Conservation (phyloP, 2,797 vertebrate genomes). For the Lateolabrax maculatus region DNA sequence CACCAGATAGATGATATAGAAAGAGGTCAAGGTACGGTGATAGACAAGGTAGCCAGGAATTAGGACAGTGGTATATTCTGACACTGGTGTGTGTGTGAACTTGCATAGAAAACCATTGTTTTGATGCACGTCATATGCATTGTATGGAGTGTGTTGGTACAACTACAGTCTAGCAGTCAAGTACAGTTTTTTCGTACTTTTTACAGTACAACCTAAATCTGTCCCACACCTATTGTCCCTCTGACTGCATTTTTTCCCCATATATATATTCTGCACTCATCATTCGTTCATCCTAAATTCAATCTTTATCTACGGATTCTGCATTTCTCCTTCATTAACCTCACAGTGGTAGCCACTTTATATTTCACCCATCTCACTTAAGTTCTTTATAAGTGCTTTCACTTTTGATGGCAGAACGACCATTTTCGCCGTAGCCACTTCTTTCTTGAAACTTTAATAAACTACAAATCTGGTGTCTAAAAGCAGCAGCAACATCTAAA, state of each 20-base stretch:
- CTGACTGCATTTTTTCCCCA: background rate
- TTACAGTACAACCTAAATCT: background rate
- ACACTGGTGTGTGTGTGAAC: background rate
- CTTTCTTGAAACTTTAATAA: background rate
- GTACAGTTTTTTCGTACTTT: too few relatives aligned
- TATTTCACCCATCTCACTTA: background rate
- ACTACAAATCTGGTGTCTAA: background rate
- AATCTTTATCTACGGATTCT: background rate
- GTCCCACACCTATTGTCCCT: background rate
- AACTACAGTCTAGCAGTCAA: background rate
- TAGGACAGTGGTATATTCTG: background rate
- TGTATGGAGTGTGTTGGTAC: background rate
- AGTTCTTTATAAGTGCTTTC: background rate
- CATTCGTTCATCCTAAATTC: background rate
- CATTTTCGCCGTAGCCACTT: background rate
- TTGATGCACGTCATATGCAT: background rate
- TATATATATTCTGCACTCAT: background rate
- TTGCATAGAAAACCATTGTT: background rate
- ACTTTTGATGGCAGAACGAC: background rate
- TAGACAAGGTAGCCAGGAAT: background rate
- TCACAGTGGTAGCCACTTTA: background rate
- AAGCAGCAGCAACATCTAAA: background rate
- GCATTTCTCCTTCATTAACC: background rate
- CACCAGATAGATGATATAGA: too few relatives aligned
- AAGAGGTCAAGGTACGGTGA: background rate